Percentiles rank a stretch among this genome's conserved stretches.
phyloP scores from a whole-genome alignment of 1,140 invertebrate genomes.

The Apis cerana region DNA sequence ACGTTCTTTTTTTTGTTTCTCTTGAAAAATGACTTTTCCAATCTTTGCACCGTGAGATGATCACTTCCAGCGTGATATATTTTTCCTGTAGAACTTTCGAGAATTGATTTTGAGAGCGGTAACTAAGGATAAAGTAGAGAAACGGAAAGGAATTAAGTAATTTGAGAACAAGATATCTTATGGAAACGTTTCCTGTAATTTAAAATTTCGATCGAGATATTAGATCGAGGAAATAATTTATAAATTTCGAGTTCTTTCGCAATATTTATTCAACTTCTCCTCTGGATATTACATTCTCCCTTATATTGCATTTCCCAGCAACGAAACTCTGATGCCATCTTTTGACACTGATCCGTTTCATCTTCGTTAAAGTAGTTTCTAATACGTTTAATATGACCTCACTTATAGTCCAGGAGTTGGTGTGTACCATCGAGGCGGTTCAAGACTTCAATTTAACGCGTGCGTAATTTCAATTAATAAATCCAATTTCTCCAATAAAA shows the following conservation, averaged over 20 bases:
- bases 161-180: no score
- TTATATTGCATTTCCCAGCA: neutral
- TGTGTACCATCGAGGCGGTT: no score
- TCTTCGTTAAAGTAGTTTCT: neutral
- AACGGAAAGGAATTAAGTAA: no score
- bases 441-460: neutral
- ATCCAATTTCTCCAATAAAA: neutral
- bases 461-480: neutral
- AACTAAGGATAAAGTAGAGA: no score
- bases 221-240: neutral
- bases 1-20: no score
- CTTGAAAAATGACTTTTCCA: no score
- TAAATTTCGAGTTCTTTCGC: neutral
- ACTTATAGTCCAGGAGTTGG: neutral
- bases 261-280: neutral
- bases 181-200: no score
- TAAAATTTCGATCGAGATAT: neutral
- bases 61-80: no score
- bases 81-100: no score
- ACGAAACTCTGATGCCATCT: neutral
- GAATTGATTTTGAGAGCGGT: no score
- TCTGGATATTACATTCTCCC: no score
- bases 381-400: constrained; percentile 9
- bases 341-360: neutral
- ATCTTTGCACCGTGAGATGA: no score